A percentile compares a stretch with the other conserved stretches of the same genome.
Evolutionary conservation across 2,888 invertebrate species (phyloP).

Genomic region (Stenodema calcarata): DNA sequence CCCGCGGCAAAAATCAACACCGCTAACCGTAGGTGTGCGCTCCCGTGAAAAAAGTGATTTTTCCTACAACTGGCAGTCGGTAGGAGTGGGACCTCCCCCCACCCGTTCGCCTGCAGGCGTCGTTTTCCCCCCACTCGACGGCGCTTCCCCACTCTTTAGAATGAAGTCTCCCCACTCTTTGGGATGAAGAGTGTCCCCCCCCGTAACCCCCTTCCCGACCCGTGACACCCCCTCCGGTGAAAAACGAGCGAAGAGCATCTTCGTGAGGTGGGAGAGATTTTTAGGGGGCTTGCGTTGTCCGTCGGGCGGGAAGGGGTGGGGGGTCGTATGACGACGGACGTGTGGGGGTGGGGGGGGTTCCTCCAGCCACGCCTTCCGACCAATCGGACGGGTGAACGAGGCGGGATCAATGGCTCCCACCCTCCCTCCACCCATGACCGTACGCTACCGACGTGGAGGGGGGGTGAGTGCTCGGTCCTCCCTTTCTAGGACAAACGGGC

Average conservation of each 20-base stretch:
- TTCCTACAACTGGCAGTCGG: constrained; percentile 35
- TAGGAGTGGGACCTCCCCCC: constrained; percentile 32
- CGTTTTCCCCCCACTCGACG: constrained; percentile 34
- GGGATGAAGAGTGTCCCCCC: background rate
- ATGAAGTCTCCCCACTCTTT: constrained; percentile 21
- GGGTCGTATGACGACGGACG: no score
- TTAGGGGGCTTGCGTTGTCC: constrained; percentile 33
- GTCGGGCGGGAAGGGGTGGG: background rate
- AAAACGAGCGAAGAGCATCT: constrained; percentile 19
- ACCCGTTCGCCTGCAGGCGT: background rate
- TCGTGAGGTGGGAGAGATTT: background rate
- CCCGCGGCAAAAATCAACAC: constrained; percentile 18
- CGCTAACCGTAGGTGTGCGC: constrained; percentile 20
- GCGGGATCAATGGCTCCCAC: constrained; percentile 53
- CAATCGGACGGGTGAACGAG: constrained; percentile 50
- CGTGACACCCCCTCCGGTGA: background rate
- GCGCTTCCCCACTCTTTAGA: constrained; percentile 21
- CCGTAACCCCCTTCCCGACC: background rate
- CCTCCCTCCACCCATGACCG: constrained; percentile 23
- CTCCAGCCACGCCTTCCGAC: constrained; percentile 54
- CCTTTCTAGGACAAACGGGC: background rate
- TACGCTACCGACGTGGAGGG: no score
- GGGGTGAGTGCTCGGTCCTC: background rate
- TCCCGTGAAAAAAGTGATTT: constrained; percentile 55
- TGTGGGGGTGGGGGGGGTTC: no score